phyloP scores from a whole-genome alignment of 2,113 vertebrate genomes.

The Heteronetta atricapilla region DNA sequence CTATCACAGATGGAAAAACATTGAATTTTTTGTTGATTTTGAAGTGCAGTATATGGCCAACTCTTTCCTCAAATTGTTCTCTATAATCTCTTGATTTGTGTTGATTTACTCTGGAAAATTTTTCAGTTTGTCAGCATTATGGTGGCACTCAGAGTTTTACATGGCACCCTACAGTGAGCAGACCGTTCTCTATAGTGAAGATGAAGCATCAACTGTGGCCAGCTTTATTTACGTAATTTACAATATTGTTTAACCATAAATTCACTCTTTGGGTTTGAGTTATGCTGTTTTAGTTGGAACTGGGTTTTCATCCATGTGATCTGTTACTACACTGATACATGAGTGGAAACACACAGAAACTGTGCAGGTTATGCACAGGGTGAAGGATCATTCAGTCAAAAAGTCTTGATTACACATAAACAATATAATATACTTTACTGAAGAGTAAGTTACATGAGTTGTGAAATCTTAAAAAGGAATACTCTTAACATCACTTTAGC shows the following conservation, averaged over 20 bases:
- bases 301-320: not conserved
- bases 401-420: fast-evolving
- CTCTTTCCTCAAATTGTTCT: not conserved
- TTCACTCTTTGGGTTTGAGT: not conserved
- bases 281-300: not conserved
- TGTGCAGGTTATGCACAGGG: not conserved
- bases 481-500: not conserved
- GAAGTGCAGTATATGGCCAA: not conserved
- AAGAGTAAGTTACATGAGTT: not conserved
- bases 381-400: not conserved
- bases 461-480: not conserved
- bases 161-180: fast-evolving
- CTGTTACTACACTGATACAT: not conserved
- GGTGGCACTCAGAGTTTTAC: not conserved
- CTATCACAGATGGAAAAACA: not conserved
- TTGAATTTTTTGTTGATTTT: not conserved
- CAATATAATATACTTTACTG: not conserved
- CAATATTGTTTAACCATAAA: not conserved
- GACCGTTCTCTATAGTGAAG: not conserved
- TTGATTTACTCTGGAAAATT: not conserved
- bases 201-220: not conserved
- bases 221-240: not conserved
- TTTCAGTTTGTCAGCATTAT: not conserved
- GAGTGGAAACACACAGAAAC: not conserved
- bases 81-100: not conserved